A percentile compares a stretch with the other conserved stretches of the same genome.
These are phyloP conservation scores for Remorina albescens DNA, from an alignment of 2,797 vertebrate species.

Conservation along the genomic window DNA sequence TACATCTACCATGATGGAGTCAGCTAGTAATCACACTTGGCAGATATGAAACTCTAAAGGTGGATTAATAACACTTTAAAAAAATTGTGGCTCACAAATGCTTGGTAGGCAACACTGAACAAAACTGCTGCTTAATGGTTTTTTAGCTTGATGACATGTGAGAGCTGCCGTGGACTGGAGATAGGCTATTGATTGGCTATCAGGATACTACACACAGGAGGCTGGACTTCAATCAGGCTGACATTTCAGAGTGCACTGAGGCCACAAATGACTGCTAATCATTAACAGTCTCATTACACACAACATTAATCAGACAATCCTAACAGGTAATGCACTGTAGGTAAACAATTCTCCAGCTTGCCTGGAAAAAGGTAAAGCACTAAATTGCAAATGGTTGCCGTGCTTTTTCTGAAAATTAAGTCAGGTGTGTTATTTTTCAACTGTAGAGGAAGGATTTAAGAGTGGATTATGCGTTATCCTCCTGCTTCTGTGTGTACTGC, in stretches of 20 bases:
- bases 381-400: slow-evolving; percentile 29
- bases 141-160: slow-evolving; percentile 68
- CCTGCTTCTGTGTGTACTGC: background rate
- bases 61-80: slow-evolving; percentile 67
- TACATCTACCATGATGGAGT: slow-evolving; percentile 63
- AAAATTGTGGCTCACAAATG: slow-evolving; percentile 50
- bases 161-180: slow-evolving; percentile 59
- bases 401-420: slow-evolving; percentile 29
- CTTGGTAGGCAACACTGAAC: slow-evolving; percentile 55
- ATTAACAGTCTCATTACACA: slow-evolving; percentile 75
- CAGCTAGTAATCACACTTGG: slow-evolving; percentile 67
- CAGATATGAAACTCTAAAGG: slow-evolving; percentile 67
- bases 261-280: slow-evolving; percentile 68
- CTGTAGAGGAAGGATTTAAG: slow-evolving; percentile 16
- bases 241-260: slow-evolving; percentile 68
- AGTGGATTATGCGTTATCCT: slow-evolving; percentile 18
- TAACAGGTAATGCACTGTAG: slow-evolving; percentile 58
- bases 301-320: slow-evolving; percentile 73
- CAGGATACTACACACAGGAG: slow-evolving; percentile 62
- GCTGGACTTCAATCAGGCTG: slow-evolving; percentile 70
- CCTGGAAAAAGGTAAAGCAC: slow-evolving; percentile 36
- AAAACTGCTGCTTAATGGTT: slow-evolving; percentile 65
- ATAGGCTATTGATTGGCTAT: slow-evolving; percentile 79
- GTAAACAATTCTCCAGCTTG: slow-evolving; percentile 56
- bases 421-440: background rate